Evolutionary conservation across 2,888 invertebrate species (phyloP), one percentile per base, ranked within the genome.

Genomic region (Phragmatobia fuliginosa): DNA sequence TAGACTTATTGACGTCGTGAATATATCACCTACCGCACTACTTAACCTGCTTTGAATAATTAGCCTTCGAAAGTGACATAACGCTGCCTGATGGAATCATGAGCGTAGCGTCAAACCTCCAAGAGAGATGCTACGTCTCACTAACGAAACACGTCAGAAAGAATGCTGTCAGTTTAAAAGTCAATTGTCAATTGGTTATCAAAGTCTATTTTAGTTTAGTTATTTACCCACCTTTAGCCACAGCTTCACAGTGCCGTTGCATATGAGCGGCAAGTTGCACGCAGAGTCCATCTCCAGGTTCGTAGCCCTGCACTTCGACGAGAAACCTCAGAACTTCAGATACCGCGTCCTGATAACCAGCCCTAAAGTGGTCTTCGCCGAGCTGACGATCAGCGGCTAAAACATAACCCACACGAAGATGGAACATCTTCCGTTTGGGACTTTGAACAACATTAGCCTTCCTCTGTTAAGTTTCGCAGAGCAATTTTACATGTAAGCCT

Each of bases 331-430:
- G 97, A 1, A 98, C 97, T 90, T 99, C 99, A 67, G 97, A 97
- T 87, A 98, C 96, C 80, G 99, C 99, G 90, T 99, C 99, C 87
- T 98, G 98, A 94, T 97, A 99, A 3, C 99, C 99, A 28, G 98
- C 96, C 68, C 97, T 96, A 91, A 97, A 98, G 79, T 89, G 85
- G 36, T 90, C 91, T 67, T 88, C 91, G 31, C 87, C 85, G 18
- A 82, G 75, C 64, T 86, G 89, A 21, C 90, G 85, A 69, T 94
- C 94, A n/a, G 88, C 90, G 33, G 90, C 94, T 94, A 91, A 73
- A 91, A 92, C 84, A 90, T 72, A 90, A 90, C 87, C 81, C 89
- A 88, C 85, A 80, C 84, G 85, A 87, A 87, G 88, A 90, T 91
- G 89, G 83, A 88, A 86, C 86, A 89, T 87, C 88, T 87, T 85